Evolutionary conservation across 2,888 invertebrate species (phyloP), one percentile per base, ranked within the genome.

Genomic region (Cataglyphis cursor): DNA sequence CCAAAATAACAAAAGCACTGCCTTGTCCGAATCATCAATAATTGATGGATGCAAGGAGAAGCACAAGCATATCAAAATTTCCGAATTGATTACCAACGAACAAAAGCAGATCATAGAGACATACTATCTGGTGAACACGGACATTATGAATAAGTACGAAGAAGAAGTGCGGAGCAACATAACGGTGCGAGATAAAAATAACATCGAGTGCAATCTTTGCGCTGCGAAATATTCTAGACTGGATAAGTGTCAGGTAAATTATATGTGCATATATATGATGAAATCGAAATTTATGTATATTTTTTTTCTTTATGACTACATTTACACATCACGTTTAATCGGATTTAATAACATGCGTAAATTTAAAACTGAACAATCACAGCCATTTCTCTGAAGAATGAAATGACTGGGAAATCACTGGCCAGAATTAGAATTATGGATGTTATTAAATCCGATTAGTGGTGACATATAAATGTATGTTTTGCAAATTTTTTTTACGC

Each of bases 11-110:
- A 5, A 44, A 4, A 44, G 15, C 4, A 15, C 44, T 44, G 15
- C 1, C 15, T 15, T 44, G 15, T 44, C 44, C 1, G 44, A 4
- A 15, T 44, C 44, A 15, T 44, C 44, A 15, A 44, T 44, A 44
- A 44, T 44, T 5, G 4, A 15, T 4, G 15, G 5, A 15, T 44
- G 44, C 5, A 44, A 44, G 3, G 44, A 15, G 44, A 44, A 15
- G 15, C 44, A 15, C 41, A 41, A 41, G 12, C 10, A 10, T 15
- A 44, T 15, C 44, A 93, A 90, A 85, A 88, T 94, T 28, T 91
- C 93, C 1, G 92, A 93, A 76, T 86, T 94, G 18, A 93, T 94
- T 21, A 93, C 89, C 38, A 87, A 90, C 0, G 91, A 94, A 73
- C 92, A 94, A 21, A 93, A 93, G 72, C 72, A 84, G 41, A 80